Percentiles rank a stretch among this genome's conserved stretches.
Evolutionary conservation across 2,888 invertebrate species (phyloP).

Genomic region (Fissipunctia ypsillon): DNA sequence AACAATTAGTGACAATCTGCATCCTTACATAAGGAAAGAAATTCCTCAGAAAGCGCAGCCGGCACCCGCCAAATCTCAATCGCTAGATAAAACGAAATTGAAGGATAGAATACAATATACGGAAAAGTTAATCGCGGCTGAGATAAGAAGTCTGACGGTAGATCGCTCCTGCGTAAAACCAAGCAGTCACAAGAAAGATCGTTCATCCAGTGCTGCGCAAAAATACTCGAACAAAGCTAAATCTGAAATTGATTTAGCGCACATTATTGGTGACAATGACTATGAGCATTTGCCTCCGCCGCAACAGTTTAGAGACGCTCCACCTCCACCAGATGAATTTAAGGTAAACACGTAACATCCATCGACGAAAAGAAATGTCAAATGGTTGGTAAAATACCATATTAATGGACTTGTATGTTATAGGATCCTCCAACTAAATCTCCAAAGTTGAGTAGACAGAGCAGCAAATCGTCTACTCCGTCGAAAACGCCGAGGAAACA

Average conservation of each 20-base stretch:
- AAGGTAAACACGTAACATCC: slow-evolving; percentile 77
- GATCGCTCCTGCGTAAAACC: slow-evolving; percentile 79
- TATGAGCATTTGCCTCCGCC: slow-evolving; percentile 95
- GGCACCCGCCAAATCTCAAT: slow-evolving; percentile 73
- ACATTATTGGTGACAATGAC: slow-evolving; percentile 90
- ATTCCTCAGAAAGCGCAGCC: slow-evolving; percentile 77
- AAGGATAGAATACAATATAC: slow-evolving; percentile 88
- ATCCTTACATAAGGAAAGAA: slow-evolving; percentile 90
- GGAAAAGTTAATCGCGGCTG: slow-evolving; percentile 87
- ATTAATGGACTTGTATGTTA: slow-evolving; percentile 51
- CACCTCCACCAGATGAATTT: slow-evolving; percentile 94
- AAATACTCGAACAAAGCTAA: slow-evolving; percentile 89
- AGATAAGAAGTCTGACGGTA: slow-evolving; percentile 85
- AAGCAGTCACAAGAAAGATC: slow-evolving; percentile 77
- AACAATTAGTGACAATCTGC: slow-evolving; percentile 86
- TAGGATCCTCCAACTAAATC: slow-evolving; percentile 88
- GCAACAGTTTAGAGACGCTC: slow-evolving; percentile 95
- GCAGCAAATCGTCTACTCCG: slow-evolving; percentile 87
- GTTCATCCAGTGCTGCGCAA: slow-evolving; percentile 75
- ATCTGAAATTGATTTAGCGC: slow-evolving; percentile 91
- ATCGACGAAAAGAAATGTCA: slow-evolving; percentile 9
- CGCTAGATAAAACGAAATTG: slow-evolving; percentile 80
- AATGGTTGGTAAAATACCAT: slow-evolving; percentile 13
- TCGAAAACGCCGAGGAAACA: slow-evolving; percentile 84
- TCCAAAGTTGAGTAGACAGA: slow-evolving; percentile 85